These are phyloP conservation scores for Gonocerus acuteangulatus DNA, from an alignment of 2,888 invertebrate genomes.

Conservation along the genomic window DNA sequence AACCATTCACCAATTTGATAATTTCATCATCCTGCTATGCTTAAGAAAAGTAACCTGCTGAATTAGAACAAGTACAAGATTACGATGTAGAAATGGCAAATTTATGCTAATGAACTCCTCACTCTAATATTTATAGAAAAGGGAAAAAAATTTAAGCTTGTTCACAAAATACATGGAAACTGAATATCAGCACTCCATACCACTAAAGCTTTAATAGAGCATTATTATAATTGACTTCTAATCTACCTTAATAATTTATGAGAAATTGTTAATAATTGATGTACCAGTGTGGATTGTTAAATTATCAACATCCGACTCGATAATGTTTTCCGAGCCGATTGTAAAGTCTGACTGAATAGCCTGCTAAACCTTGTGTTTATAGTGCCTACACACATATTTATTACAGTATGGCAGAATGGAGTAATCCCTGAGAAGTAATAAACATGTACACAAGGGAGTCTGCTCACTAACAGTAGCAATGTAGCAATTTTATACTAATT, in stretches of 20 bases:
- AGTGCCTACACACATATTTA: constrained; percentile 10
- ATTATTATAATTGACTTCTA: neutral
- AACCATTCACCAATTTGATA: too few relatives aligned
- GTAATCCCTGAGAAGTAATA: neutral
- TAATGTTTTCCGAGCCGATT: constrained; percentile 21
- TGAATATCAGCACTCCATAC: neutral
- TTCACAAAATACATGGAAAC: neutral
- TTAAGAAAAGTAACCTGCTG: too few relatives aligned
- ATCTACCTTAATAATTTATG: neutral
- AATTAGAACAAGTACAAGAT: too few relatives aligned
- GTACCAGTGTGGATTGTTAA: too few relatives aligned
- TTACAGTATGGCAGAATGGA: neutral
- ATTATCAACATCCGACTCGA: too few relatives aligned
- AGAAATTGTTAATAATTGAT: neutral
- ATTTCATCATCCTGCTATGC: too few relatives aligned
- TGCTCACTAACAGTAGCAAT: constrained; percentile 14
- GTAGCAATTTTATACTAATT: constrained; percentile 9
- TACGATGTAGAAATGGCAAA: too few relatives aligned
- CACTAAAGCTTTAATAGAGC: constrained; percentile 10
- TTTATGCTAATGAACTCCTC: too few relatives aligned
- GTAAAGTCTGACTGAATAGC: constrained; percentile 16
- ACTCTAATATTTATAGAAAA: too few relatives aligned
- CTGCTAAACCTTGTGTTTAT: constrained; percentile 11
- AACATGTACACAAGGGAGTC: neutral
- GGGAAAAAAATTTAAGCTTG: neutral